A percentile compares a stretch with the other conserved stretches of the same genome.
Conservation (phyloP, 92 coral and sea anemone species). For the Umimayanthus kanabou region DNA sequence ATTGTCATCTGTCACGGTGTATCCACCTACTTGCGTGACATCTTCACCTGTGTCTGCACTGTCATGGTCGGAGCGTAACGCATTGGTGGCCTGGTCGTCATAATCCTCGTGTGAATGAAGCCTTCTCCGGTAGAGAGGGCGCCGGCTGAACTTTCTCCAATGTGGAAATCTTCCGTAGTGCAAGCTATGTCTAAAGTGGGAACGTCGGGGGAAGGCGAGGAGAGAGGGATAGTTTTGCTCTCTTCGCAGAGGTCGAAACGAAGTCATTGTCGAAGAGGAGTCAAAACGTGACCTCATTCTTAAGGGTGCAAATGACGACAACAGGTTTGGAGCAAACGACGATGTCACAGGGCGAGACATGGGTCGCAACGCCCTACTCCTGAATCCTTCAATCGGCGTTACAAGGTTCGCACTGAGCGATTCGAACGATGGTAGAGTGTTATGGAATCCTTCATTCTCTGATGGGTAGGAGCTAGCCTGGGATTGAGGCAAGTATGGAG, state of each 20-base stretch:
- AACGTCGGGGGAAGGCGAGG: constrained; percentile 1
- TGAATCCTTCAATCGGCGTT: constrained; percentile 11
- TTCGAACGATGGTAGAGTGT: constrained; percentile 36
- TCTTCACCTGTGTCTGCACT: constrained; percentile 52
- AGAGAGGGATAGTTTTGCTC: constrained; percentile 21
- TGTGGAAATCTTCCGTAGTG: constrained; percentile 27
- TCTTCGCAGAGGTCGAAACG: constrained; percentile 24
- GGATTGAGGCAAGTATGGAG: constrained; percentile 17
- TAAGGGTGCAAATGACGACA: constrained; percentile 40
- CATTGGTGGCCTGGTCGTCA: constrained; percentile 49
- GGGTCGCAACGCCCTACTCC: background rate
- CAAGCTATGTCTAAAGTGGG: constrained; percentile 13
- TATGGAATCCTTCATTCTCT: constrained; percentile 30
- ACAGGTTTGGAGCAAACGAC: constrained; percentile 24
- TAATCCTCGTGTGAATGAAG: constrained; percentile 55
- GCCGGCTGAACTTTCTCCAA: constrained; percentile 48
- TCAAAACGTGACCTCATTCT: constrained; percentile 23
- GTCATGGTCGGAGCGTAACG: constrained; percentile 51
- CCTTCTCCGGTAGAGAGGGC: constrained; percentile 76
- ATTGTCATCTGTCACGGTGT: constrained; percentile 60
- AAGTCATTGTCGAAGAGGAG: background rate
- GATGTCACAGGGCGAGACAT: constrained; percentile 1
- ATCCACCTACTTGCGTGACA: constrained; percentile 71
- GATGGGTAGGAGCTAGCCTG: constrained; percentile 25
- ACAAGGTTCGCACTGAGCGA: constrained; percentile 40